Conservation (phyloP, 2,797 vertebrate genomes). For the Huso huso region DNA sequence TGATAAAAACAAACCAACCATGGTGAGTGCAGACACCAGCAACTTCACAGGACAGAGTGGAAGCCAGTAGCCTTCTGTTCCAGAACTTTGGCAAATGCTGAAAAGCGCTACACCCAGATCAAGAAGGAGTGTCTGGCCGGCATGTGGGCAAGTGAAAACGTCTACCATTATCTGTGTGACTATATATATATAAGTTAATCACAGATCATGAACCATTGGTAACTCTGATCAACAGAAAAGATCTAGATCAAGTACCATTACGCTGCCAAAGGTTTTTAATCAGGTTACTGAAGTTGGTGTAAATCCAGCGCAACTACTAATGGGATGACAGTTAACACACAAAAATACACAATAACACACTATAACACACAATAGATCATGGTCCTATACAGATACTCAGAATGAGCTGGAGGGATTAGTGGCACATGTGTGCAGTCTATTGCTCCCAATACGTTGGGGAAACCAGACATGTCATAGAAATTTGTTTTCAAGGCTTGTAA, state of each 20-base stretch:
- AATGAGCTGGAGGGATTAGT: too few species aligned
- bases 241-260: constrained; percentile 2
- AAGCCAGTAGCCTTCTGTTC: constrained; percentile 8
- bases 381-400: too few species aligned
- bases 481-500: too few species aligned
- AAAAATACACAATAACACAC: too few species aligned
- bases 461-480: too few species aligned
- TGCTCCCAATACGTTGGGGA: too few species aligned
- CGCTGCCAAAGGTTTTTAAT: constrained; percentile 10
- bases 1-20: constrained; percentile 1
- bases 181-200: constrained; percentile 1
- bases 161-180: constrained; percentile 4
- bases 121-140: constrained; percentile 11
- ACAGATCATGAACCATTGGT: constrained; percentile 11
- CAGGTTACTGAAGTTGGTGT: too few species aligned
- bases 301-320: too few species aligned
- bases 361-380: too few species aligned
- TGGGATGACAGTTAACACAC: too few species aligned
- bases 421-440: too few species aligned
- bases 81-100: background rate
- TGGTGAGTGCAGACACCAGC: constrained; percentile 2
- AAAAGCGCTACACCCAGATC: constrained; percentile 8
- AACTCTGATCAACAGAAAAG: constrained; percentile 9
- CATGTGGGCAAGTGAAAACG: constrained; percentile 9
- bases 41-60: background rate